These are phyloP conservation scores for Perodicticus potto DNA, from an alignment of 2,797 vertebrate species.

Conservation along the genomic window DNA sequence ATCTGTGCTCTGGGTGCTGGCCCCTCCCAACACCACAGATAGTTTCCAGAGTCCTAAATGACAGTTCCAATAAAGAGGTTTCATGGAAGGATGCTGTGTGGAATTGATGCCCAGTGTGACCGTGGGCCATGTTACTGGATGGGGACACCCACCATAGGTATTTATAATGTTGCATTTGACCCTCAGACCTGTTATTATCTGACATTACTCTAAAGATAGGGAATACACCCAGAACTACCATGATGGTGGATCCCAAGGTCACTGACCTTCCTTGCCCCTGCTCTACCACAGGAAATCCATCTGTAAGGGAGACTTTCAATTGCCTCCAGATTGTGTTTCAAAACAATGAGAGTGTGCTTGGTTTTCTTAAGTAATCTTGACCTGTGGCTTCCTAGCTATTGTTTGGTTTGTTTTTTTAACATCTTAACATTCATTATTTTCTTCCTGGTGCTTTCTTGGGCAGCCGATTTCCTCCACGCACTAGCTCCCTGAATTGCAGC, in stretches of 20 bases:
- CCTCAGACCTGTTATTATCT: not conserved
- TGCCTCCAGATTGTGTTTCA: not conserved
- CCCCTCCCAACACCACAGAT: not conserved
- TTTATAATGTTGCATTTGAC: not conserved
- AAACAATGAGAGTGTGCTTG: not conserved
- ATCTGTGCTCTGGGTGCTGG: not conserved
- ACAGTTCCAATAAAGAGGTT: not conserved
- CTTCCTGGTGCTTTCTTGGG: conserved; percentile 64
- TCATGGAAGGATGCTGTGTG: not conserved
- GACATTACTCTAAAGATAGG: not conserved
- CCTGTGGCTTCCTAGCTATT: not conserved
- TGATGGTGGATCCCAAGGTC: not conserved
- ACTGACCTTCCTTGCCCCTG: not conserved
- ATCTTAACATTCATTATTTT: conserved; percentile 32
- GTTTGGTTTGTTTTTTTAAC: conserved; percentile 18
- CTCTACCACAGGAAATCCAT: not conserved
- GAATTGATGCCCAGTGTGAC: not conserved
- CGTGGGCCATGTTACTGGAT: not conserved
- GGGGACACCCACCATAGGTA: fast-evolving
- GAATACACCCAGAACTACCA: not conserved
- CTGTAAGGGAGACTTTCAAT: not conserved
- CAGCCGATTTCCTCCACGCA: conserved; percentile 51
- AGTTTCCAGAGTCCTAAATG: not conserved
- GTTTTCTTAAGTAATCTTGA: conserved; percentile 42
- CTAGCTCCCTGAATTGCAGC: conserved; percentile 68